Evolutionary conservation across 2,113 vertebrate genomes (phyloP), one percentile per base, ranked within the genome.

Genomic region (Cacatua alba): DNA sequence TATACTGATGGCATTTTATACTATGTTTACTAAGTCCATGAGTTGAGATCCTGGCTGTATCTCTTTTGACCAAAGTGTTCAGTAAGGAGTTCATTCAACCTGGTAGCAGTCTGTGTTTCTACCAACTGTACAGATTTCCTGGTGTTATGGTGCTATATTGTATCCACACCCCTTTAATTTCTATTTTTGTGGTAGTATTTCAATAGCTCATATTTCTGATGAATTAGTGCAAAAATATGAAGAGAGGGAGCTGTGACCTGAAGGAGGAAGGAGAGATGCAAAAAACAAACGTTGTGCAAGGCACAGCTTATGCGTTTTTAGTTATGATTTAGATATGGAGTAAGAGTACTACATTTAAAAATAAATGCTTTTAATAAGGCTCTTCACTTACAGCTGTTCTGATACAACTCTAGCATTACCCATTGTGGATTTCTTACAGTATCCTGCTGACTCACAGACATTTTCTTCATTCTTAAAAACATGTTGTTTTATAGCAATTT

Each of bases 281-380:
- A 83, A 63, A 28, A 23, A 33, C 41, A 37, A 13, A 3, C 2
- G 13, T 10, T 85, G 53, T 24, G 33, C 72, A 23, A 78, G 68
- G 33, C 70, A 72, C 25, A 71, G 68, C 20, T 82, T 82, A 24
- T 25, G 76, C 37, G 24, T 92, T 70, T 88, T 90, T 90, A 88
- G 92, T 93, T 91, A 53, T 55, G 71, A 53, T 62, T 74, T 68
- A 35, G 82, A 39, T 48, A 35, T 74, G 82, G 63, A 55, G 23
- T 59, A 79, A 67, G 25, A 86, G 39, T 21, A 5, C 17, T 24
- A 63, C 76, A 59, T 70, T 91, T 83, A 48, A 83, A 95, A 94
- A 46, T 68, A 93, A 90, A 74, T 49, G 67, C 67, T 94, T 96
- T 89, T 91, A 94, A 91, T 82, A 94, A 91, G 88, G 83, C 52